Conservation (phyloP, 2,888 invertebrate species). For the Lochmaea crataegi region DNA sequence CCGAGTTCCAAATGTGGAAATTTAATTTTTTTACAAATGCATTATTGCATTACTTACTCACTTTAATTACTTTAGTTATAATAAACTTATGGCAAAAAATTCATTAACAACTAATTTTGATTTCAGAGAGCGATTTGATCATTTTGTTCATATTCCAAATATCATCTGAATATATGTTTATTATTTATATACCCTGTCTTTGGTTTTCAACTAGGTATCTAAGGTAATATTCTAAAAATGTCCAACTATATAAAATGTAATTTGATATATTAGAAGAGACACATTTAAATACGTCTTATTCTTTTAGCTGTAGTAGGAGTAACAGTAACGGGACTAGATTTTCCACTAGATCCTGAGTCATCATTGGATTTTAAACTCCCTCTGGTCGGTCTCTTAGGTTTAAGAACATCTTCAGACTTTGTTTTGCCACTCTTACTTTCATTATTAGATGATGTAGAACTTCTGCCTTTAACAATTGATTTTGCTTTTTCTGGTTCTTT, state of each 20-base stretch:
- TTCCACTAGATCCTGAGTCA: conserved; percentile 62
- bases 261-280: neutral
- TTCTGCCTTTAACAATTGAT: conserved; percentile 52
- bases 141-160: neutral
- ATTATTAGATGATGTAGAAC: conserved; percentile 38
- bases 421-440: conserved; percentile 54
- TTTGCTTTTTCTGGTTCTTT: conserved; percentile 59
- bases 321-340: conserved; percentile 63
- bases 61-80: neutral
- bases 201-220: conserved; percentile 29
- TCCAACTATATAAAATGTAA: conserved; percentile 13
- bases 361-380: conserved; percentile 64
- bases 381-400: conserved; percentile 63
- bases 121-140: conserved; percentile 1
- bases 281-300: conserved; percentile 53
- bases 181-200: conserved; percentile 33
- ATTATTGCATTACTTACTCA: neutral
- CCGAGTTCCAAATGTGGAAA: too few relatives aligned
- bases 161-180: conserved; percentile 2
- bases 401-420: conserved; percentile 58
- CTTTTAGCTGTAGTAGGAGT: conserved; percentile 56
- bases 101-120: neutral
- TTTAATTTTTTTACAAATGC: neutral
- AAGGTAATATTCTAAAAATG: conserved; percentile 15
- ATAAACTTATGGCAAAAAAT: neutral